Conservation (phyloP, 2,888 invertebrate species). For the Euzophera pinguis region DNA sequence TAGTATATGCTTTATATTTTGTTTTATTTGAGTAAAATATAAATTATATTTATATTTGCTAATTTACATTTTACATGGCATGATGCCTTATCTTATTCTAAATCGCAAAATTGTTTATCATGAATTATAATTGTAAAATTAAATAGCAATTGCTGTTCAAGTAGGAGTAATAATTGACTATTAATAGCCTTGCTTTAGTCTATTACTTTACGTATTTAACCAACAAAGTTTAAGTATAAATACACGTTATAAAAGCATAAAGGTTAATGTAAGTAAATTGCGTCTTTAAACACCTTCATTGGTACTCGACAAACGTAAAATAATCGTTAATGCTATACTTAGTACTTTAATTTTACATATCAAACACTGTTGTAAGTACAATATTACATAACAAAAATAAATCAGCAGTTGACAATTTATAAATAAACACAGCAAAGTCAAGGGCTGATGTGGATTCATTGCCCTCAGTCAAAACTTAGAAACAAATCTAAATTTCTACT, state of each 20-base stretch:
- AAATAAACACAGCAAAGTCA: constrained; percentile 57
- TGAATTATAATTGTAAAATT: neutral
- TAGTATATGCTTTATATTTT: neutral
- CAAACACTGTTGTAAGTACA: neutral
- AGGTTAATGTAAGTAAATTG: neutral
- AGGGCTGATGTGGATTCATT: constrained; percentile 41
- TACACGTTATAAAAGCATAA: neutral
- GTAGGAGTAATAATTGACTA: neutral
- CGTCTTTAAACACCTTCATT: neutral
- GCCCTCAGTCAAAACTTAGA: constrained; percentile 22
- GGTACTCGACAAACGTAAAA: neutral
- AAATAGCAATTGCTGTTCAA: neutral
- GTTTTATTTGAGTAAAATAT: neutral
- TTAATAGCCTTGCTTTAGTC: neutral
- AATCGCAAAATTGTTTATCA: neutral
- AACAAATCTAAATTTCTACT: constrained; percentile 32
- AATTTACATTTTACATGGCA: too few relatives aligned
- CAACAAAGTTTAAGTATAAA: neutral
- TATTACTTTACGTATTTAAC: neutral
- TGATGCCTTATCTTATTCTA: neutral
- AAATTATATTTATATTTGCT: neutral
- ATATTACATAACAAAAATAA: constrained; percentile 23
- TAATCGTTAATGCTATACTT: neutral
- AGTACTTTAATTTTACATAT: neutral
- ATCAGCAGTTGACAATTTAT: constrained; percentile 46